phyloP scores from a whole-genome alignment of 1,140 invertebrate genomes.

The Scaptomyza pallida region DNA sequence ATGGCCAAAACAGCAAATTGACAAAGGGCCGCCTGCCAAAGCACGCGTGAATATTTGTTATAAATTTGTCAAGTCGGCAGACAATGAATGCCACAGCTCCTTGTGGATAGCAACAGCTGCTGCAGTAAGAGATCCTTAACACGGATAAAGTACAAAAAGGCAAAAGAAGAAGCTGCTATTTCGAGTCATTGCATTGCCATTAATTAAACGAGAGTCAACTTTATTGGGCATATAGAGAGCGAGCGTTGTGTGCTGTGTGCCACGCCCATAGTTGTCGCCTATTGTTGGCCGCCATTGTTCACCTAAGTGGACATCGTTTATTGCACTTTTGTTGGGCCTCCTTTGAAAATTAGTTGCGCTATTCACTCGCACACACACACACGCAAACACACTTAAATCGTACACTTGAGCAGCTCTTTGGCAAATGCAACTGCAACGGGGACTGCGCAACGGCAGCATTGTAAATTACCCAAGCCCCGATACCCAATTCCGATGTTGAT shows the following conservation, averaged over 20 bases:
- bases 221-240: slow-evolving; percentile 59
- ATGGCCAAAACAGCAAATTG: slow-evolving; percentile 17
- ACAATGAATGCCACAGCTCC: slow-evolving; percentile 15
- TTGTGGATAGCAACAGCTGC: slow-evolving; percentile 35
- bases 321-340: slow-evolving; percentile 72
- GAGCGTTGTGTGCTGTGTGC: slow-evolving; percentile 37
- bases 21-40: slow-evolving; percentile 74
- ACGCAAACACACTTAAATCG: slow-evolving; percentile 5
- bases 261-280: slow-evolving; percentile 54
- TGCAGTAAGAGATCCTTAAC: slow-evolving; percentile 37
- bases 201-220: slow-evolving; percentile 67
- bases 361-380: slow-evolving; percentile 50
- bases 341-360: slow-evolving; percentile 82
- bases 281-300: slow-evolving; percentile 52
- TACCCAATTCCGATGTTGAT: slow-evolving; percentile 58
- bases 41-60: slow-evolving; percentile 82
- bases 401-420: slow-evolving; percentile 10
- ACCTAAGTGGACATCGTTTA: slow-evolving; percentile 79
- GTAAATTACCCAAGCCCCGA: slow-evolving; percentile 63
- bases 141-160: slow-evolving; percentile 55
- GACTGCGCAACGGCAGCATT: slow-evolving; percentile 35
- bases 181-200: slow-evolving; percentile 78
- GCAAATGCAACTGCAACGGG: slow-evolving; percentile 14
- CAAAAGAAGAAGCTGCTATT: slow-evolving; percentile 38
- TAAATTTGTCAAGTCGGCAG: slow-evolving; percentile 70